Conservation (phyloP, 2,797 vertebrate genomes). For the Scolopax rusticola region DNA sequence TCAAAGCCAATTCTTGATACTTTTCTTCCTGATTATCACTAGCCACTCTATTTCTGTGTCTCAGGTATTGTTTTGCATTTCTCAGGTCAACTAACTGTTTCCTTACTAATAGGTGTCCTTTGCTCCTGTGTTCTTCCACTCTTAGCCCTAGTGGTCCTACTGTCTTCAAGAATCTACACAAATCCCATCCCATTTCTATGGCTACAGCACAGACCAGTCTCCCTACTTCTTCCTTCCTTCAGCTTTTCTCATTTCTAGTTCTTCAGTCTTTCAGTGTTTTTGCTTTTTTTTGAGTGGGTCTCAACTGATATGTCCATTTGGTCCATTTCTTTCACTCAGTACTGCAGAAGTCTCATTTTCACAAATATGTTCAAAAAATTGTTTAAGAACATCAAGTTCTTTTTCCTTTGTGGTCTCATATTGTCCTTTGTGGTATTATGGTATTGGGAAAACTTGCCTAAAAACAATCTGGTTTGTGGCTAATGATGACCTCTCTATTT, state of each 20-base stretch:
- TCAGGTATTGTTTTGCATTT: neutral
- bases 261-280: neutral
- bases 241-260: neutral
- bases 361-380: neutral
- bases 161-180: neutral
- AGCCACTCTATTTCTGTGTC: neutral
- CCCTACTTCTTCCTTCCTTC: neutral
- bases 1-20: neutral
- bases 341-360: neutral
- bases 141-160: neutral
- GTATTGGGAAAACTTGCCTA: neutral
- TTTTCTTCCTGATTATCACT: neutral
- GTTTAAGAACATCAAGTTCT: neutral
- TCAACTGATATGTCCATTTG: neutral
- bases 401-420: neutral
- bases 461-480: neutral
- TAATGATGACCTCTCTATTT: neutral
- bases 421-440: neutral
- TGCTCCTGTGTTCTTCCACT: neutral
- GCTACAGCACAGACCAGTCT: accelerated
- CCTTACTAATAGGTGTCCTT: neutral
- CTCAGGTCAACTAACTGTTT: neutral
- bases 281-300: neutral
- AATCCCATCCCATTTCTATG: accelerated
- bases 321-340: neutral